A percentile compares a stretch with the other conserved stretches of the same genome.
phyloP scores from a whole-genome alignment of 2,888 invertebrate genomes.

The Pedicia rivosa region DNA sequence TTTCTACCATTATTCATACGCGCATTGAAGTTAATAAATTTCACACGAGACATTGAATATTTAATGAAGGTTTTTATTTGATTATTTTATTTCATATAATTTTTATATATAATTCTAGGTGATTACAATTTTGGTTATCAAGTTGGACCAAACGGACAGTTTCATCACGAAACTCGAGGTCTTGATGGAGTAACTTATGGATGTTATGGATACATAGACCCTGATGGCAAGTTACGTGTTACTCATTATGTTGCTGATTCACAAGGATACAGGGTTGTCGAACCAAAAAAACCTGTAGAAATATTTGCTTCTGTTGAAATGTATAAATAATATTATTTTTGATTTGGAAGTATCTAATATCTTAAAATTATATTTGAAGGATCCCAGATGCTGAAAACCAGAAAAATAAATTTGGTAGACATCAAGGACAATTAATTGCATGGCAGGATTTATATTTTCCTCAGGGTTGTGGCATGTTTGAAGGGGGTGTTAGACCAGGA shows the following conservation, averaged over 20 bases:
- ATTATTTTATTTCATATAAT: background rate
- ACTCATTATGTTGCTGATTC: slow-evolving; percentile 65
- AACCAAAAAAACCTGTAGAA: slow-evolving; percentile 50
- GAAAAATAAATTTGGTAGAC: slow-evolving; percentile 11
- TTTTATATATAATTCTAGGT: slow-evolving; percentile 28
- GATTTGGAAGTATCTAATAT: background rate
- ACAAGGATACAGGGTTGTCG: slow-evolving; percentile 59
- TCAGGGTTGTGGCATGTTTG: slow-evolving; percentile 46
- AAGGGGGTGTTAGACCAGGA: slow-evolving; percentile 27
- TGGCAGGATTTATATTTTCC: slow-evolving; percentile 59
- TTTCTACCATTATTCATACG: no score
- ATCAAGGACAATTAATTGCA: slow-evolving; percentile 38
- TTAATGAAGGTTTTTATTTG: no score
- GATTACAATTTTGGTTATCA: slow-evolving; percentile 66
- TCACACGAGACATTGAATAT: no score
- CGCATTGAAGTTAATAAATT: no score
- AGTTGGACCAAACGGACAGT: slow-evolving; percentile 57
- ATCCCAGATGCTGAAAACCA: slow-evolving; percentile 15
- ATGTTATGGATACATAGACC: slow-evolving; percentile 62
- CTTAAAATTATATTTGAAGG: background rate
- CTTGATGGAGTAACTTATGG: slow-evolving; percentile 65
- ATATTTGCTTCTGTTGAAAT: slow-evolving; percentile 25
- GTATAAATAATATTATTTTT: background rate
- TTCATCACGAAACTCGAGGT: slow-evolving; percentile 61
- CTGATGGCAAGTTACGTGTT: slow-evolving; percentile 44